Conservation (phyloP, 2,113 vertebrate genomes). For the Serranochromis macrocephalus region DNA sequence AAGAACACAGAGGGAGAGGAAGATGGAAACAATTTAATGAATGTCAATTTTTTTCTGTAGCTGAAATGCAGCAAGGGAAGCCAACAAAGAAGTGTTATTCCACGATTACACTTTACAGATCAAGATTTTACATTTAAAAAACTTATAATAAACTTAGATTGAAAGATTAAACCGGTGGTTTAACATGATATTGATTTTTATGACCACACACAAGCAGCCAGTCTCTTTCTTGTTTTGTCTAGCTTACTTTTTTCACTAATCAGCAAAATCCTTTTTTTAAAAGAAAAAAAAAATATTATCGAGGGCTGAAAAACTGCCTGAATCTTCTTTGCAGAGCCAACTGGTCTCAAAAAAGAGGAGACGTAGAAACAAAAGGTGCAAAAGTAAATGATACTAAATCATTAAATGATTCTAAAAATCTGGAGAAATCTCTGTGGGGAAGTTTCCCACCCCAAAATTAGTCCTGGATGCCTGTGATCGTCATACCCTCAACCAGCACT, state of each 20-base stretch:
- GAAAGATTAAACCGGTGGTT: neutral
- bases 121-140: neutral
- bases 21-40: neutral
- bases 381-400: neutral
- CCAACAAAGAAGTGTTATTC: neutral
- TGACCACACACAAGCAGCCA: neutral
- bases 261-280: neutral
- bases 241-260: neutral
- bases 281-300: neutral
- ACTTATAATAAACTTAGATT: neutral
- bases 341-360: neutral
- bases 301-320: neutral
- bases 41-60: neutral
- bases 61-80: neutral
- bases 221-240: neutral
- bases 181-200: neutral
- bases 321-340: neutral
- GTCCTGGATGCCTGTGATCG: neutral
- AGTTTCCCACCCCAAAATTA: neutral
- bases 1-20: neutral
- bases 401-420: neutral
- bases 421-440: neutral
- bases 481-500: neutral
- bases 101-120: neutral
- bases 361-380: neutral